Conservation (phyloP, 2,888 invertebrate genomes). For the Philaethria dido region DNA sequence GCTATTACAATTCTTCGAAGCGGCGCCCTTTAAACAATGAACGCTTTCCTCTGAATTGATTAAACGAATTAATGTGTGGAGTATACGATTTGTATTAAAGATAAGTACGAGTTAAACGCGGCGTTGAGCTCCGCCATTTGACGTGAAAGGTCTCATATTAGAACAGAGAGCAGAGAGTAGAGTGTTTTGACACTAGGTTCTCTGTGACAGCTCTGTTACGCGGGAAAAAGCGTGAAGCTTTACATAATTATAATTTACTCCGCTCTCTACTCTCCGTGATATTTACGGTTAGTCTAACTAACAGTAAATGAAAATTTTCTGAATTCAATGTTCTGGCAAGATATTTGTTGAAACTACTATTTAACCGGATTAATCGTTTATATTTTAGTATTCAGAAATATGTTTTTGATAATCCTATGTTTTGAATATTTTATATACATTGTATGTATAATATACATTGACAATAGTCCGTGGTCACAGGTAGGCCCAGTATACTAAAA, state of each 20-base stretch:
- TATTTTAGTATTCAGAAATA: too few species aligned
- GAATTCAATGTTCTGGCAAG: too few species aligned
- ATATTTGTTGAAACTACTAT: too few species aligned
- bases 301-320: too few species aligned
- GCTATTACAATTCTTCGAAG: slow-evolving; percentile 45
- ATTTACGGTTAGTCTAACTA: neutral
- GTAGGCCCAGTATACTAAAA: too few species aligned
- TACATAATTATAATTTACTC: too few species aligned
- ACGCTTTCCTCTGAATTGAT: slow-evolving; percentile 39
- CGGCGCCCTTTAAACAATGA: slow-evolving; percentile 49
- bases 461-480: too few species aligned
- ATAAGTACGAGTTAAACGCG: neutral
- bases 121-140: neutral
- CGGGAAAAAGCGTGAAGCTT: neutral
- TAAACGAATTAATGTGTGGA: slow-evolving; percentile 22
- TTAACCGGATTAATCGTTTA: too few species aligned
- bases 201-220: neutral
- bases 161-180: neutral
- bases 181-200: neutral
- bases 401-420: too few species aligned
- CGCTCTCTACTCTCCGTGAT: too few species aligned
- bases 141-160: neutral
- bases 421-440: too few species aligned
- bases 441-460: too few species aligned
- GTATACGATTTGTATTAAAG: neutral